Percentiles rank a stretch among this genome's conserved stretches.
These are phyloP conservation scores for Drosophila vallismaia DNA, from an alignment of 2,888 invertebrate genomes.

Conservation along the genomic window DNA sequence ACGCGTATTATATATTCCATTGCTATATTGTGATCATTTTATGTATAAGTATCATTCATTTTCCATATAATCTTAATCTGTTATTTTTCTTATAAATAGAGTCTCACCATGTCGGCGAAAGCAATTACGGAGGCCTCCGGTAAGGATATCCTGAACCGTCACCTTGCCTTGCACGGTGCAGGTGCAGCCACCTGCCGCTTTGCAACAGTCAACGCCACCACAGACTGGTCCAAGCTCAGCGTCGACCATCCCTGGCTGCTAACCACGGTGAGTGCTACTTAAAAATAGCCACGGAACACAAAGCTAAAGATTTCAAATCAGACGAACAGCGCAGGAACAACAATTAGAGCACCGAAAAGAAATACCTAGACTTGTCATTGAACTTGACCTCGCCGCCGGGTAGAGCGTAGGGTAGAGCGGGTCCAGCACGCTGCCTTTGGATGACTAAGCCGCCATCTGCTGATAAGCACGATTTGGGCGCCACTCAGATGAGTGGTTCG, in stretches of 20 bases:
- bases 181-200: conserved; percentile 91
- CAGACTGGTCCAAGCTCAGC: conserved; percentile 90
- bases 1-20: conserved; percentile 26
- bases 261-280: conserved; percentile 86
- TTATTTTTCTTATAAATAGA: not conserved
- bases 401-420: not conserved
- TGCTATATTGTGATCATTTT: not conserved
- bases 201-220: conserved; percentile 91
- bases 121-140: conserved; percentile 97
- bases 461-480: conserved; percentile 57
- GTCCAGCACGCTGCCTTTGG: conserved; percentile 34
- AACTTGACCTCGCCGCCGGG: conserved; percentile 55
- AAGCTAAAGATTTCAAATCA: conserved; percentile 14
- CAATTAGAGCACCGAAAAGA: conserved; percentile 38
- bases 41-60: not conserved
- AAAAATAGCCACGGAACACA: conserved; percentile 33
- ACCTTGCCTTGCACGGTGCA: conserved; percentile 88
- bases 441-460: conserved; percentile 61
- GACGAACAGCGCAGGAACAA: conserved; percentile 10
- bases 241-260: conserved; percentile 94
- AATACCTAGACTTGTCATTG: conserved; percentile 47
- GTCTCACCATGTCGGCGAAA: conserved; percentile 94
- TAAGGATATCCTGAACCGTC: conserved; percentile 94
- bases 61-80: not conserved
- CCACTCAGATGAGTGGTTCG: conserved; percentile 25